A percentile compares a stretch with the other conserved stretches of the same genome.
These are phyloP conservation scores for Leptestheria dahalacensis DNA, from an alignment of 1,140 invertebrate species.

Conservation along the genomic window DNA sequence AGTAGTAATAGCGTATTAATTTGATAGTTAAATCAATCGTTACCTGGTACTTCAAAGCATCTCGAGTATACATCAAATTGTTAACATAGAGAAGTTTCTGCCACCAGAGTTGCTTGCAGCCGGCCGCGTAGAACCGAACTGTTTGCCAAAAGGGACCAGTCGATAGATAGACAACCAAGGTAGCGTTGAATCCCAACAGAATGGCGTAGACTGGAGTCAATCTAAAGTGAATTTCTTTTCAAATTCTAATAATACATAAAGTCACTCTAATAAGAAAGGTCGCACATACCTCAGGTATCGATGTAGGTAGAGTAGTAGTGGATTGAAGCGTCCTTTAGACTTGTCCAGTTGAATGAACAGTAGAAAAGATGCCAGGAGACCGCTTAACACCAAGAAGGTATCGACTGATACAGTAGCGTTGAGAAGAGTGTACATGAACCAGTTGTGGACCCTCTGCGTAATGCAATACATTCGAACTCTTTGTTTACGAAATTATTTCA, in stretches of 20 bases:
- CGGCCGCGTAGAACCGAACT: constrained; percentile 40
- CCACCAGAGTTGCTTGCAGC: constrained; percentile 42
- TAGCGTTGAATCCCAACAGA: constrained; percentile 57
- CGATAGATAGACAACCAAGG: constrained; percentile 47
- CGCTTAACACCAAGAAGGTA: constrained; percentile 8
- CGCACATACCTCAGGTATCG: constrained; percentile 18
- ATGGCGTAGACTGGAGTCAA: constrained; percentile 71
- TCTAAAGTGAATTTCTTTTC: constrained; percentile 25
- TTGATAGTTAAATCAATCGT: background rate
- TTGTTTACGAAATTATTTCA: too few relatives aligned
- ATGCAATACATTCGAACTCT: background rate
- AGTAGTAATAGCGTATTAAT: too few relatives aligned
- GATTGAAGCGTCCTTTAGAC: constrained; percentile 16
- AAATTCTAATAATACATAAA: background rate
- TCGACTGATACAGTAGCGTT: constrained; percentile 6
- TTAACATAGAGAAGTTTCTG: constrained; percentile 28
- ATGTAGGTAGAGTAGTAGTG: constrained; percentile 15
- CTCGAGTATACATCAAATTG: constrained; percentile 54
- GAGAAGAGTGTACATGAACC: background rate
- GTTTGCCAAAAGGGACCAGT: constrained; percentile 50
- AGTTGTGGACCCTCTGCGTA: background rate
- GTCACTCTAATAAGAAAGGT: constrained; percentile 4
- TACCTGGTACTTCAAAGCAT: background rate
- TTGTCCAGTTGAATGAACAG: constrained; percentile 14
- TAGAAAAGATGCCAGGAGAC: constrained; percentile 10